A percentile compares a stretch with the other conserved stretches of the same genome.
Conservation (phyloP, 2,113 vertebrate genomes). For the Lophochroa leadbeateri region DNA sequence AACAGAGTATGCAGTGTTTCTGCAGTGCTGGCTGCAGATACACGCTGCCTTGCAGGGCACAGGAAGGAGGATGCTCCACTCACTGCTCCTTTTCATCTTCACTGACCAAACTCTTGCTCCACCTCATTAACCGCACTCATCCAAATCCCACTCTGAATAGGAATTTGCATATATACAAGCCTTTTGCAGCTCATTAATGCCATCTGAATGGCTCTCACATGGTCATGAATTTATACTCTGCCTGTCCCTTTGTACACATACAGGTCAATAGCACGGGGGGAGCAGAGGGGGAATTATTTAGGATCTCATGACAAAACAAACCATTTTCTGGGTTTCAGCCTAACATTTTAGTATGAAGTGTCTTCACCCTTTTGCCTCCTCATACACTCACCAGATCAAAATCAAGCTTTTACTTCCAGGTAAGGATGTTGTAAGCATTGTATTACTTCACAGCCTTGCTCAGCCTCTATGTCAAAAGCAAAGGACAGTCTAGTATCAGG, state of each 20-base stretch:
- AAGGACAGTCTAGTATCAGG: background rate
- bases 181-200: slow-evolving; percentile 28
- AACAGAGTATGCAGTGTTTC: background rate
- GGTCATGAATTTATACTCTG: background rate
- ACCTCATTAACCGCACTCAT: background rate
- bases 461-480: background rate
- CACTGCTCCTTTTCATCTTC: background rate
- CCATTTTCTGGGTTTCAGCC: background rate
- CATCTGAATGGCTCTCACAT: background rate
- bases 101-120: background rate
- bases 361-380: background rate
- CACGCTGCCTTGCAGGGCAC: fast-evolving
- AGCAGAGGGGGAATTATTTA: background rate
- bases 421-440: background rate
- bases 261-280: background rate
- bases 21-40: background rate
- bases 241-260: background rate
- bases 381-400: background rate
- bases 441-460: background rate
- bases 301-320: background rate
- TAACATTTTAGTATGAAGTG: background rate
- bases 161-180: background rate
- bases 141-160: background rate
- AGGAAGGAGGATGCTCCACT: background rate
- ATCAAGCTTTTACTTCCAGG: background rate